Evolutionary conservation across 2,113 vertebrate species (phyloP).

Genomic region (Salvelinus sp.): DNA sequence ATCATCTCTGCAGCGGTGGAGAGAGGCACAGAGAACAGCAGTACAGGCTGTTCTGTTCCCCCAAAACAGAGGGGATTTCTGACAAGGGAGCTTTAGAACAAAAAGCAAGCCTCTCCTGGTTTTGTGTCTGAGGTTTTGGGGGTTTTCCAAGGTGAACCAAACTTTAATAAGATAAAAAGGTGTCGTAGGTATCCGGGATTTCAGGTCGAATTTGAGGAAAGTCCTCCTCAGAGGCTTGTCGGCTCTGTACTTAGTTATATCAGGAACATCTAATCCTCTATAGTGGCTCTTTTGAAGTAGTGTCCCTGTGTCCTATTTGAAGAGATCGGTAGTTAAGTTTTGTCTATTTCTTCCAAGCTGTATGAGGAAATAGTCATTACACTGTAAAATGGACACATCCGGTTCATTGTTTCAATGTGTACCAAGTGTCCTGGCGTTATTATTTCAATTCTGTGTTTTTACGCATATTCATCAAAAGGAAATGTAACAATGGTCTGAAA

Average conservation of each 20-base stretch:
- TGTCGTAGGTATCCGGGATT: background rate
- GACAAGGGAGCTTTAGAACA: conserved; percentile 9
- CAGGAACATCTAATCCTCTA: background rate
- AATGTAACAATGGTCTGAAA: no score
- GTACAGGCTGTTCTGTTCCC: conserved; percentile 38
- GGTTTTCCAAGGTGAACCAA: conserved; percentile 49
- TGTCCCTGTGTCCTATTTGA: background rate
- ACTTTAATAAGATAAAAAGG: conserved; percentile 12
- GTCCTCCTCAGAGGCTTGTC: background rate
- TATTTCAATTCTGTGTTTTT: no score
- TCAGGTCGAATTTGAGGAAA: background rate
- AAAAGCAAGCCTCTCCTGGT: background rate
- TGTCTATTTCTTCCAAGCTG: no score
- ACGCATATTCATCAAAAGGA: no score
- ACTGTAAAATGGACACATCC: no score
- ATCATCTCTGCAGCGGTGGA: background rate
- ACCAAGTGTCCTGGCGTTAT: no score
- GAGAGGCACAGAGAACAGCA: background rate
- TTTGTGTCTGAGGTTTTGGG: conserved; percentile 24
- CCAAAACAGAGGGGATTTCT: conserved; percentile 29
- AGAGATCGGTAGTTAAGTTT: background rate
- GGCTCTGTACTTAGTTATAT: background rate
- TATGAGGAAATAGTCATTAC: no score
- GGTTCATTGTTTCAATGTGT: no score
- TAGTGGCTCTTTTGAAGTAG: background rate